These are phyloP conservation scores for Agapetus fuscipes DNA, from an alignment of 2,888 invertebrate species.

Conservation along the genomic window DNA sequence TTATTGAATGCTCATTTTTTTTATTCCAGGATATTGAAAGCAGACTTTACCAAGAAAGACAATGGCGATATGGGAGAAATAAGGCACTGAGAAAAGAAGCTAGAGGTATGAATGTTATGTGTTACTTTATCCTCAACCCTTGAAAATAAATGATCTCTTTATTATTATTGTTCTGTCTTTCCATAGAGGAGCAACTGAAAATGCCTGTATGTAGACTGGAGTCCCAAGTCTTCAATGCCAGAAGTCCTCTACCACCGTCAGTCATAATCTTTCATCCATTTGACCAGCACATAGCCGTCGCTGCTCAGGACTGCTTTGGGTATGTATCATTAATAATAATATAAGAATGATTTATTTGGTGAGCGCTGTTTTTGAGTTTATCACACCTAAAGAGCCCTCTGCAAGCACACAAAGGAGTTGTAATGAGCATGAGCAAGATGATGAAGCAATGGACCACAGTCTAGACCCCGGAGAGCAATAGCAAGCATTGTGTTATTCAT, in stretches of 20 bases:
- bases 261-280: constrained; percentile 82
- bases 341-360: too few relatives aligned
- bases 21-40: constrained; percentile 49
- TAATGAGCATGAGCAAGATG: too few relatives aligned
- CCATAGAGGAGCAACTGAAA: constrained; percentile 48
- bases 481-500: not conserved
- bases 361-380: too few relatives aligned
- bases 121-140: not conserved
- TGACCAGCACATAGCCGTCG: constrained; percentile 80
- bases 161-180: not conserved
- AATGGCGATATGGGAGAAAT: constrained; percentile 67
- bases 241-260: constrained; percentile 68
- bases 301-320: constrained; percentile 77
- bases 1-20: too few relatives aligned
- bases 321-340: too few relatives aligned
- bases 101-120: constrained; percentile 27
- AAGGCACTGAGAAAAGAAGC: constrained; percentile 57
- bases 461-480: too few relatives aligned
- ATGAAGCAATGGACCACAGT: too few relatives aligned
- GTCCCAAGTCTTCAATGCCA: constrained; percentile 72
- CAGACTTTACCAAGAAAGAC: constrained; percentile 54
- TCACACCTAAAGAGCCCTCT: too few relatives aligned
- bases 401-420: too few relatives aligned
- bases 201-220: constrained; percentile 58
- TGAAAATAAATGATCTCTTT: not conserved